Base-by-base conservation (phyloP, 2,797 vertebrate species). In the Pteropus rufus region DNA sequence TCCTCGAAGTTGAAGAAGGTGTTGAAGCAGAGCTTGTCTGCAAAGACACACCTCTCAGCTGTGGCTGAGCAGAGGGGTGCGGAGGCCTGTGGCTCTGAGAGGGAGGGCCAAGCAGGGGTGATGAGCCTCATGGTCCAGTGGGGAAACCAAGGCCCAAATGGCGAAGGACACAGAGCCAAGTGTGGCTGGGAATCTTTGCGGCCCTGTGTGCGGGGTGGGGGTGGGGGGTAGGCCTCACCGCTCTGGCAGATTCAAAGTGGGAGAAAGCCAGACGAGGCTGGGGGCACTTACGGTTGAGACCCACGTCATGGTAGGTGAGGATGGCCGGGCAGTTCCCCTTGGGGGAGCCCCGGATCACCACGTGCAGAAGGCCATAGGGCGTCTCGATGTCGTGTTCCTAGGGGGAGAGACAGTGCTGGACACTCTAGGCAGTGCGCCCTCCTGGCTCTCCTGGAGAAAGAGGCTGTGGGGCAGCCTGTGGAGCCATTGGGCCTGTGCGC, bases 301-400 rank as follows among this genome's bases (percentile, higher is more conserved):
- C 99, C 97, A 99, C 99, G 3, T 99, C 99, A 0, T 99, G 99
- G 98, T 99, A 99, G 58, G 99, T 99, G 97, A 99, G 99, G 98
- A 99, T 99, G 34, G 99, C 99, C 0, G 99, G 99, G 96, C 99
- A 99, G 98, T 99, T 99, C 67, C 99, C 99, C 96, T 99, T 99
- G 11, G 99, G 99, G 0, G 99, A 99, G 41, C 99, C 99, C 3
- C 99, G 99, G 97, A 99, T 99, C 91, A 99, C 99, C 97, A 99
- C 99, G 0, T 99, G 99, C 97, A 99, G 98, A 98, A 99, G 99
- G 95, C 99, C 99, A 0, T 99, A 99, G 15, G 99, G 99, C 0
- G 99, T 99, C 98, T 99, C 99, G 1, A 99, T 99, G 98, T 99
- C 99, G 46, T 99, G 99, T 97, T 99, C 99, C 99, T 99, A 49